phyloP scores from a whole-genome alignment of 2,113 vertebrate species.

The Dipodomys spectabilis region DNA sequence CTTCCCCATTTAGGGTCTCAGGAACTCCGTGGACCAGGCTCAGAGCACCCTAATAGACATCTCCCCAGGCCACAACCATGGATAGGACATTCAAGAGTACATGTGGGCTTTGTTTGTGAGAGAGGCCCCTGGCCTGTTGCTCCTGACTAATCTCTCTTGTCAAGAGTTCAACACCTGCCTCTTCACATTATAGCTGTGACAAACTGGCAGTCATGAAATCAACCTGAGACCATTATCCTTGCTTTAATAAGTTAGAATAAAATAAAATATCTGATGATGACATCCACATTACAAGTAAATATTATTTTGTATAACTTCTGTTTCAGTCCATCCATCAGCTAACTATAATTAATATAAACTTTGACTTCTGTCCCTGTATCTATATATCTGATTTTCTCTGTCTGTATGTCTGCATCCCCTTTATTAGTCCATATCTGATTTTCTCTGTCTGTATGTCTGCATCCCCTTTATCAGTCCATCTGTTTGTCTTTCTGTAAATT shows the following conservation, averaged over 20 bases:
- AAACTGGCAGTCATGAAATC: not conserved
- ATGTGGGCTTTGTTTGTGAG: rapidly evolving
- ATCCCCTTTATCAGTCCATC: not conserved
- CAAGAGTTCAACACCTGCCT: not conserved
- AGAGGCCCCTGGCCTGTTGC: not conserved
- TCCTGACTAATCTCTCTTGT: too few species aligned
- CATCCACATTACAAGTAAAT: not conserved
- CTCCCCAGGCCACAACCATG: too few species aligned
- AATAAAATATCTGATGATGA: not conserved
- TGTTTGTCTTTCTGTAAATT: not conserved
- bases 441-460: not conserved
- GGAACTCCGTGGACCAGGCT: not conserved
- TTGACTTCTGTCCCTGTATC: not conserved
- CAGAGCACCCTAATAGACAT: not conserved
- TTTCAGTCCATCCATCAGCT: not conserved
- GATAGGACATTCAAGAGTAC: not conserved
- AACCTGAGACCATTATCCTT: not conserved
- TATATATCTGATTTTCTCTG: not conserved
- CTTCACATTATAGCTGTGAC: not conserved
- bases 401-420: not conserved
- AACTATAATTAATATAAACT: too few species aligned
- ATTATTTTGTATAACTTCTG: not conserved
- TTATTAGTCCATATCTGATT: not conserved
- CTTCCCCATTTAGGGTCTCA: not conserved
- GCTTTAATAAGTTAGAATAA: not conserved